These are phyloP conservation scores for Zeugodacus cucurbitae DNA, from an alignment of 1,140 invertebrate genomes.

Conservation along the genomic window DNA sequence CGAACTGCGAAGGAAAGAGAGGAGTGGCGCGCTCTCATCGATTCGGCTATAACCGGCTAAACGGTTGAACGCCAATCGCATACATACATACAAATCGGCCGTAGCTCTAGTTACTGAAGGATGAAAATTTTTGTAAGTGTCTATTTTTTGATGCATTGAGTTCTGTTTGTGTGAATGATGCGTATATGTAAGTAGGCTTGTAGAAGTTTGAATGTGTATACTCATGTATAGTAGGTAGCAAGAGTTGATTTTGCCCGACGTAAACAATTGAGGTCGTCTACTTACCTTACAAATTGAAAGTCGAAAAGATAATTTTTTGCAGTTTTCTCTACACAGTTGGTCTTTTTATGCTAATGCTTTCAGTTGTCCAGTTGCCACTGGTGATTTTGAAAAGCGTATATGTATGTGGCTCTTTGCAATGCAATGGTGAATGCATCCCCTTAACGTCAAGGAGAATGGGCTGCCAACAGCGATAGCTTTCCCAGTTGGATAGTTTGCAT, in stretches of 20 bases:
- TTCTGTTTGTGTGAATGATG: background rate
- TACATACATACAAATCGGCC: too few species aligned
- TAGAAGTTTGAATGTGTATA: background rate
- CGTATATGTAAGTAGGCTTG: background rate
- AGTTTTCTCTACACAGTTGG: background rate
- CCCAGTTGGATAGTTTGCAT: background rate
- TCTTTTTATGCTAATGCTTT: background rate
- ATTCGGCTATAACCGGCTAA: too few species aligned
- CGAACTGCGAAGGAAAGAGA: too few species aligned
- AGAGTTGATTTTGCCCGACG: background rate
- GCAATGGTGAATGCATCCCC: background rate
- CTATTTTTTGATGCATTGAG: background rate
- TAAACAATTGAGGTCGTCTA: background rate
- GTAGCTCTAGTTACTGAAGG: background rate
- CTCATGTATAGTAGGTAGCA: background rate
- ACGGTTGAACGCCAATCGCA: too few species aligned
- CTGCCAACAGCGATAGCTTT: background rate
- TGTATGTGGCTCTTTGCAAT: background rate
- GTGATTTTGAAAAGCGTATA: background rate
- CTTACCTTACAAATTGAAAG: background rate
- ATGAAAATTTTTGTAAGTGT: background rate
- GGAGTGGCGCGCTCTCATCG: too few species aligned
- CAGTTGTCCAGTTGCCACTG: background rate
- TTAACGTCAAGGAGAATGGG: background rate
- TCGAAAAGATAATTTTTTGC: background rate